These are phyloP conservation scores for Cheilinus undulatus DNA, from an alignment of 2,113 vertebrate species.

Conservation along the genomic window DNA sequence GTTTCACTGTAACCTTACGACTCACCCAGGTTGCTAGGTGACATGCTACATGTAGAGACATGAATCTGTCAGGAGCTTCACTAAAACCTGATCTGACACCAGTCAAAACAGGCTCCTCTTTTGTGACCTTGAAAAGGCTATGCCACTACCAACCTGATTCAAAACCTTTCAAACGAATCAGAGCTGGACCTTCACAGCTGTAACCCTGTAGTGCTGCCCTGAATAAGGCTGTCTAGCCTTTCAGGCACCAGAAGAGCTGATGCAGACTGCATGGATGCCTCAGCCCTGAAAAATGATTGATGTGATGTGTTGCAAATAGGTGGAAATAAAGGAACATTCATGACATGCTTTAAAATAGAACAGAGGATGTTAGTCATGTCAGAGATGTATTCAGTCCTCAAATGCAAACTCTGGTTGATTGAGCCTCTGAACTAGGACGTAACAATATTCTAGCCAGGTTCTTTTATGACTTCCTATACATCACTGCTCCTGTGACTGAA, in stretches of 20 bases:
- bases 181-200: neutral
- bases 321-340: neutral
- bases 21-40: too few relatives aligned
- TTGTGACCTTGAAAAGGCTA: too few relatives aligned
- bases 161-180: neutral
- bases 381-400: neutral
- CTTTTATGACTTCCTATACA: conserved; percentile 20
- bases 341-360: neutral
- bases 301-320: neutral
- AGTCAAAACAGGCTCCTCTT: too few relatives aligned
- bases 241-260: neutral
- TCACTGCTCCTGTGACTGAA: conserved; percentile 34
- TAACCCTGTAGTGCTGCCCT: neutral
- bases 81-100: too few relatives aligned
- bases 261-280: neutral
- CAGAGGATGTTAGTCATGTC: neutral
- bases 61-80: too few relatives aligned
- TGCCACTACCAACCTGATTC: neutral
- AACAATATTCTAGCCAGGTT: conserved; percentile 5
- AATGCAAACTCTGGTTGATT: conserved; percentile 3
- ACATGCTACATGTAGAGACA: too few relatives aligned
- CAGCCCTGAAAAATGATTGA: neutral
- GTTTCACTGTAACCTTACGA: neutral
- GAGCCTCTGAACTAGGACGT: conserved; percentile 9
- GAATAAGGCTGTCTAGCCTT: neutral